phyloP scores from a whole-genome alignment of 35 echinoderm and acorn worm genomes.

The Ophioderma brevispina region DNA sequence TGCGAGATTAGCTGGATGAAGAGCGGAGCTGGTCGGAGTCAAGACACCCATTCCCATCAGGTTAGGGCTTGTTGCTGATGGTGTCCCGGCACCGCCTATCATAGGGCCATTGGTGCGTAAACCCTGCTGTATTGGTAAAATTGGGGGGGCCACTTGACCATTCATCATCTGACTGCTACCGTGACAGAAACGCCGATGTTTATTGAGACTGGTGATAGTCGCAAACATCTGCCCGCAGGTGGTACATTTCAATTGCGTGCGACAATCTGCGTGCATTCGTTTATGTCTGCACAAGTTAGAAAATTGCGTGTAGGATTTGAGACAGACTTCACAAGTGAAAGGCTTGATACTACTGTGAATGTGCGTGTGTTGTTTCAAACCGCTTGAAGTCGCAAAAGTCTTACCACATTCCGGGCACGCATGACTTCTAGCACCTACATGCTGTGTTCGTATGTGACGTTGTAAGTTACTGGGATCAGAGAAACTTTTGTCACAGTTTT shows the following conservation, averaged over 20 bases:
- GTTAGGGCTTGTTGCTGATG: constrained; percentile 23
- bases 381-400: constrained; percentile 96
- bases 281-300: constrained; percentile 96
- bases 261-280: constrained; percentile 95
- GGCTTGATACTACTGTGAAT: constrained; percentile 99
- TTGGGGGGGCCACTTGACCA: constrained; percentile 53
- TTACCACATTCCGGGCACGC: constrained; percentile 95
- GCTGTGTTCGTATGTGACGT: constrained; percentile 91
- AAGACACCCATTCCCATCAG: constrained; percentile 41
- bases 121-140: constrained; percentile 25
- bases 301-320: constrained; percentile 98
- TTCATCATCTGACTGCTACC: constrained; percentile 64
- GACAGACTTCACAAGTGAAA: constrained; percentile 96
- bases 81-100: background rate
- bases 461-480: constrained; percentile 97
- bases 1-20: constrained; percentile 85
- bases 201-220: constrained; percentile 93
- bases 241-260: constrained; percentile 88
- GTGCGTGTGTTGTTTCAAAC: constrained; percentile 97
- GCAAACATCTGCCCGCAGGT: constrained; percentile 89
- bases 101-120: constrained; percentile 13
- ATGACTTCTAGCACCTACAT: constrained; percentile 85
- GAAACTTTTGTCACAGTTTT: constrained; percentile 92
- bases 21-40: constrained; percentile 22
- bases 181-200: constrained; percentile 96